Conservation (phyloP, 2,113 vertebrate species). For the Egretta garzetta region DNA sequence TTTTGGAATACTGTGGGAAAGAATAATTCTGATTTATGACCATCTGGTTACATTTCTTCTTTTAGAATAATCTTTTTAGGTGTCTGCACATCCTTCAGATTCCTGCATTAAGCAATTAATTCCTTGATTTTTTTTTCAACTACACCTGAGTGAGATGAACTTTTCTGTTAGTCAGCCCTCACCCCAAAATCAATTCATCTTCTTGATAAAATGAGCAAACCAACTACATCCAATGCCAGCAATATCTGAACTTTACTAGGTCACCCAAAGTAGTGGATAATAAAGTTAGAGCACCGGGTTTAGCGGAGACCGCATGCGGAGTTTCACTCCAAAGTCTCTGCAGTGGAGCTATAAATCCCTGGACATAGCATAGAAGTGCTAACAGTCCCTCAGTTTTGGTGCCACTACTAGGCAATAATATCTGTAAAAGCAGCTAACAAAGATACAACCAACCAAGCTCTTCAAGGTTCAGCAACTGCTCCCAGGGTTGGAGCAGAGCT, state of each 20-base stretch:
- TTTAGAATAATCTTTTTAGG: background rate
- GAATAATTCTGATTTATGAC: background rate
- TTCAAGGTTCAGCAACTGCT: slow-evolving; percentile 62
- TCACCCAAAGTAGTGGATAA: slow-evolving; percentile 1
- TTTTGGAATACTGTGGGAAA: background rate
- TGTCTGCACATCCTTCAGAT: background rate
- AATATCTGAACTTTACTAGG: slow-evolving; percentile 12
- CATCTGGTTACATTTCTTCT: background rate
- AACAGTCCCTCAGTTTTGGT: background rate
- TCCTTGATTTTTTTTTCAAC: background rate
- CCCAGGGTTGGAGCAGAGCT: slow-evolving; percentile 49
- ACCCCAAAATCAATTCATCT: background rate
- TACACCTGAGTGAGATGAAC: background rate
- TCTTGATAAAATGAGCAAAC: background rate
- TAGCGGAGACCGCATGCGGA: background rate
- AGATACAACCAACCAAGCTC: slow-evolving; percentile 33
- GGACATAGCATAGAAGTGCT: background rate
- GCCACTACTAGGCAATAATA: slow-evolving; percentile 28
- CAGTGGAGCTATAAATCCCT: background rate
- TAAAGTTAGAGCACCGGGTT: slow-evolving; percentile 1
- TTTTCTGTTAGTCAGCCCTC: background rate
- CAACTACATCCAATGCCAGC: background rate
- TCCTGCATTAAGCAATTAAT: background rate
- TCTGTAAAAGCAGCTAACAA: slow-evolving; percentile 43
- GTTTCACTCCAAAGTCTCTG: background rate